These are phyloP conservation scores for Eilema griseolum DNA, from an alignment of 2,888 invertebrate species.

Conservation along the genomic window DNA sequence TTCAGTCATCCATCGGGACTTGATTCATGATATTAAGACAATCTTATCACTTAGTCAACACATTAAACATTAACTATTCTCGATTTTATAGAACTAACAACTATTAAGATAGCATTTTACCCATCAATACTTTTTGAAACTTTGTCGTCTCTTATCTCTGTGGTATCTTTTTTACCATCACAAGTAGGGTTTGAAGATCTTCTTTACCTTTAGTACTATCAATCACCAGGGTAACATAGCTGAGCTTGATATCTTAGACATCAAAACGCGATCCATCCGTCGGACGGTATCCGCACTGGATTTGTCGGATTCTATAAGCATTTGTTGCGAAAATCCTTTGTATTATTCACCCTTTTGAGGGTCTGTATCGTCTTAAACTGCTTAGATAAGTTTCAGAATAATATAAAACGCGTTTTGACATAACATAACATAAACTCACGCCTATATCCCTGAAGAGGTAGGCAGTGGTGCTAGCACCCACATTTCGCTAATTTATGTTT, in stretches of 20 bases:
- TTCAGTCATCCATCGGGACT: too few species aligned
- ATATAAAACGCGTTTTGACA: too few species aligned
- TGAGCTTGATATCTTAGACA: slow-evolving; percentile 55
- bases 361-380: slow-evolving; percentile 45
- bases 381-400: not conserved
- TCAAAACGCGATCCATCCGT: slow-evolving; percentile 66
- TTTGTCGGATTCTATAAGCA: slow-evolving; percentile 68
- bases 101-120: not conserved
- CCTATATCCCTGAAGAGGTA: too few species aligned
- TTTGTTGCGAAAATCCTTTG: slow-evolving; percentile 63
- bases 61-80: too few species aligned
- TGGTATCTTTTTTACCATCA: not conserved
- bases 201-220: slow-evolving; percentile 47
- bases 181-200: not conserved
- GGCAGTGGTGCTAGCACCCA: too few species aligned
- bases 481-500: too few species aligned
- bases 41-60: too few species aligned
- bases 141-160: not conserved
- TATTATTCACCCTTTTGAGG: slow-evolving; percentile 80
- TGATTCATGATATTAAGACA: too few species aligned
- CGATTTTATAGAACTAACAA: not conserved
- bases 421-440: too few species aligned
- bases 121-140: not conserved
- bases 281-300: slow-evolving; percentile 64
- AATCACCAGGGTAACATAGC: slow-evolving; percentile 56